Evolutionary conservation across 2,888 invertebrate species (phyloP).

Genomic region (Troides oblongomaculatus): DNA sequence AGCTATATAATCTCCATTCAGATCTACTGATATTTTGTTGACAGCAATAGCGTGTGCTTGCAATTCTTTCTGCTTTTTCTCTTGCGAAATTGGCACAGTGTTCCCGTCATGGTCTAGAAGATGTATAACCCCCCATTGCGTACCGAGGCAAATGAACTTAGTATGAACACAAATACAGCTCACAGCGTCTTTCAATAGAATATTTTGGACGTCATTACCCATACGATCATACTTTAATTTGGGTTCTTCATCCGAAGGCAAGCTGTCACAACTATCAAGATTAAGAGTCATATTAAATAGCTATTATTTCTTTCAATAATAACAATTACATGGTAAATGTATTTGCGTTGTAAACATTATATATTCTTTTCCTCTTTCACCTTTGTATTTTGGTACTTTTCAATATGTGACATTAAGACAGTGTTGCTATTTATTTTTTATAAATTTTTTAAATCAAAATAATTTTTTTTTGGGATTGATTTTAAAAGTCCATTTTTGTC

Average conservation of each 20-base stretch:
- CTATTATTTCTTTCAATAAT: slow-evolving; percentile 7
- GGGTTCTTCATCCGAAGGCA: slow-evolving; percentile 84
- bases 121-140: slow-evolving; percentile 94
- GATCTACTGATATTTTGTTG: slow-evolving; percentile 96
- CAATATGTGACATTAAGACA: slow-evolving; percentile 15
- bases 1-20: slow-evolving; percentile 95
- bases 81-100: slow-evolving; percentile 77
- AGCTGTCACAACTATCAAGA: slow-evolving; percentile 67
- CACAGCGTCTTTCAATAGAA: slow-evolving; percentile 89
- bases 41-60: slow-evolving; percentile 93
- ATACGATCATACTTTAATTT: slow-evolving; percentile 95
- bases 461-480: too few species aligned
- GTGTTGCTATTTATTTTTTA: slow-evolving; percentile 10
- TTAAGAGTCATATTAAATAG: slow-evolving; percentile 59
- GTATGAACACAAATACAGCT: slow-evolving; percentile 96
- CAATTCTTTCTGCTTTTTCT: slow-evolving; percentile 84
- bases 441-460: neutral
- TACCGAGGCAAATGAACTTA: slow-evolving; percentile 96
- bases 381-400: slow-evolving; percentile 31
- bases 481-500: too few species aligned
- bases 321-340: slow-evolving; percentile 26
- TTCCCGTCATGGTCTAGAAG: slow-evolving; percentile 96
- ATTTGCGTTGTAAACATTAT: slow-evolving; percentile 10
- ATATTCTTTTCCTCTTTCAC: slow-evolving; percentile 23
- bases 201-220: slow-evolving; percentile 91